phyloP scores from a whole-genome alignment of 2,888 invertebrate species.

The Mythimna lalbum region DNA sequence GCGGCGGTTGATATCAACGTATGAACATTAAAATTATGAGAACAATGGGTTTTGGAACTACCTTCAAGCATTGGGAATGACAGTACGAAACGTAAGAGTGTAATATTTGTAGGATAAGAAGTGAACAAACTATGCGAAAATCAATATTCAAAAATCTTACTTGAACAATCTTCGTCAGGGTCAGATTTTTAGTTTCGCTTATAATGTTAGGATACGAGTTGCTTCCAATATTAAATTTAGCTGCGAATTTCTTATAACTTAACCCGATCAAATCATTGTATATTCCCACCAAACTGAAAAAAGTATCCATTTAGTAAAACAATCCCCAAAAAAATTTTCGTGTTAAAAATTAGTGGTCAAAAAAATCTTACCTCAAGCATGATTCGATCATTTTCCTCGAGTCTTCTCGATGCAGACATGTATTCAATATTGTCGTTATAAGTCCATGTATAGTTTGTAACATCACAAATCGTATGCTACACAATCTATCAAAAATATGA shows the following conservation, averaged over 20 bases:
- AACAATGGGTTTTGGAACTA: too few relatives aligned
- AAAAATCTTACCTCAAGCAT: slow-evolving; percentile 87
- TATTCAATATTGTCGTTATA: slow-evolving; percentile 88
- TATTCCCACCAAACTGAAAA: slow-evolving; percentile 91
- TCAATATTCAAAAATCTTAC: slow-evolving; percentile 75
- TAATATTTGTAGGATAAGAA: neutral
- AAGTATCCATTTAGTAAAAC: neutral
- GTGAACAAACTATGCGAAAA: neutral
- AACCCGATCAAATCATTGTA: slow-evolving; percentile 92
- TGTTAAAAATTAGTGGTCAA: neutral
- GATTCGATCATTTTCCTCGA: slow-evolving; percentile 90
- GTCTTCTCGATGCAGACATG: slow-evolving; percentile 90
- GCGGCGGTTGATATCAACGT: too few relatives aligned
- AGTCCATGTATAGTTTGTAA: slow-evolving; percentile 89
- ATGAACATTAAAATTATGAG: too few relatives aligned
- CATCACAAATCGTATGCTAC: slow-evolving; percentile 89
- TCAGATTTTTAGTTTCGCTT: slow-evolving; percentile 93
- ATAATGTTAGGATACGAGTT: slow-evolving; percentile 94
- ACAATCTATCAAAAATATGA: slow-evolving; percentile 88
- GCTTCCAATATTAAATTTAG: slow-evolving; percentile 92
- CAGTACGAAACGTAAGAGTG: too few relatives aligned
- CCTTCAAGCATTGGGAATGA: neutral
- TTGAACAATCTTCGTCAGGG: slow-evolving; percentile 94
- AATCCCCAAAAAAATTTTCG: too few relatives aligned
- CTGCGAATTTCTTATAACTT: slow-evolving; percentile 90